These are phyloP conservation scores for Allolobophora icterica DNA, from an alignment of 2,888 invertebrate genomes.

Conservation along the genomic window DNA sequence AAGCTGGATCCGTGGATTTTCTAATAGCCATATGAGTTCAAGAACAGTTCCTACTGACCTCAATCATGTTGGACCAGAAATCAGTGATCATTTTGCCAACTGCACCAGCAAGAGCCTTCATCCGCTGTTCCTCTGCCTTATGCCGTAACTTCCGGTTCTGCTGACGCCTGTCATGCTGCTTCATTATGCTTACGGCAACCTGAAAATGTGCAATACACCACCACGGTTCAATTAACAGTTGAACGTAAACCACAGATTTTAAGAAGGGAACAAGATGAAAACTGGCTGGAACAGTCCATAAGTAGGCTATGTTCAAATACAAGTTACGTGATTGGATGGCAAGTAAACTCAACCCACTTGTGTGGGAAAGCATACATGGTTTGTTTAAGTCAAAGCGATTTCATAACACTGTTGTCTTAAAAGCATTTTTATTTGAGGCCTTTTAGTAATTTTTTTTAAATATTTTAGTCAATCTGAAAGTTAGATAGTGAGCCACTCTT, in stretches of 20 bases:
- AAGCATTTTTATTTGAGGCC: too few relatives aligned
- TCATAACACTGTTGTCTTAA: too few relatives aligned
- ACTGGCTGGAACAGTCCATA: too few relatives aligned
- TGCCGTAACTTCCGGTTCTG: conserved; percentile 74
- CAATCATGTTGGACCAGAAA: conserved; percentile 96
- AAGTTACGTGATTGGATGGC: too few relatives aligned
- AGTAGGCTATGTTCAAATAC: too few relatives aligned
- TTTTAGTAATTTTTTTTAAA: too few relatives aligned
- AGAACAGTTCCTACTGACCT: conserved; percentile 70
- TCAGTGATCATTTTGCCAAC: conserved; percentile 90
- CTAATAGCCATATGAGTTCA: not conserved
- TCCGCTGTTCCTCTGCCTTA: conserved; percentile 85
- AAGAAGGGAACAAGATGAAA: not conserved
- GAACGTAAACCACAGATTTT: not conserved
- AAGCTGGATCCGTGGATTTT: not conserved
- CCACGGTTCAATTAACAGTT: not conserved
- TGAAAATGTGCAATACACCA: not conserved
- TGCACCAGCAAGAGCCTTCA: conserved; percentile 84
- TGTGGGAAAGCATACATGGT: too few relatives aligned
- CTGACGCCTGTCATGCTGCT: conserved; percentile 9
- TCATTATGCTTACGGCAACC: conserved; percentile 25
- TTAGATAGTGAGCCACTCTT: too few relatives aligned
- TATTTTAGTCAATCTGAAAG: too few relatives aligned
- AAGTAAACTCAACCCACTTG: too few relatives aligned
- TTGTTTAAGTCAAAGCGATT: too few relatives aligned